Evolutionary conservation across 2,888 invertebrate species (phyloP).

Genomic region (Nineta flava): DNA sequence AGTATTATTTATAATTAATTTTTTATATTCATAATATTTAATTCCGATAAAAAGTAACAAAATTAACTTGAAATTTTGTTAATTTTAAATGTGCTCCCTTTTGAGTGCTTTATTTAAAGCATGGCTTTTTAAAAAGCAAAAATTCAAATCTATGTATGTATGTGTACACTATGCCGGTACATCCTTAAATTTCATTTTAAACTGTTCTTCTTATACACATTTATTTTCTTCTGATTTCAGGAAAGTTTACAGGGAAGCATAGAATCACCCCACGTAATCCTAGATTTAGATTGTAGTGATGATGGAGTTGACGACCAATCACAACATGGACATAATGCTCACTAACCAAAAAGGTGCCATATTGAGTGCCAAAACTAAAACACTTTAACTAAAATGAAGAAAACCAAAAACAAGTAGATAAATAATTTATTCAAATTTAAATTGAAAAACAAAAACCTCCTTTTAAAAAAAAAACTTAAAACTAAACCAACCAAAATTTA

Average conservation of each 20-base stretch:
- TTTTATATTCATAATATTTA: no score
- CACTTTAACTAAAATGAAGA: neutral
- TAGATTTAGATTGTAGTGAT: conserved; percentile 6
- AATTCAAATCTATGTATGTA: no score
- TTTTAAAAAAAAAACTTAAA: neutral
- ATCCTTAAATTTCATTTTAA: neutral
- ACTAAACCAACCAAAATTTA: neutral
- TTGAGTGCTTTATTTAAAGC: no score
- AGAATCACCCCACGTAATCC: conserved; percentile 6
- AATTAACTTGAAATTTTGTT: no score
- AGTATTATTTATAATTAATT: no score
- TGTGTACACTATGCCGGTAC: no score
- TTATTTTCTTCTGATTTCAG: neutral
- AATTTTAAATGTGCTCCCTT: no score
- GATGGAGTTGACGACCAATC: neutral
- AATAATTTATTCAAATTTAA: no score
- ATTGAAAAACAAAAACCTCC: neutral
- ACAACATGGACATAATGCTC: conserved; percentile 5
- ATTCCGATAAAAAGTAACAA: no score
- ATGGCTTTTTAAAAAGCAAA: no score
- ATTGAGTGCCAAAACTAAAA: conserved; percentile 1
- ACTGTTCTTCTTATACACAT: neutral
- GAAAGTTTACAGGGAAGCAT: conserved; percentile 4
- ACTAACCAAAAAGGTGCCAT: conserved; percentile 1
- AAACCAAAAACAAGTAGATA: no score